Evolutionary conservation across 2,797 vertebrate genomes (phyloP), one percentile per base, ranked within the genome.

Genomic region (Sciurus carolinensis): DNA sequence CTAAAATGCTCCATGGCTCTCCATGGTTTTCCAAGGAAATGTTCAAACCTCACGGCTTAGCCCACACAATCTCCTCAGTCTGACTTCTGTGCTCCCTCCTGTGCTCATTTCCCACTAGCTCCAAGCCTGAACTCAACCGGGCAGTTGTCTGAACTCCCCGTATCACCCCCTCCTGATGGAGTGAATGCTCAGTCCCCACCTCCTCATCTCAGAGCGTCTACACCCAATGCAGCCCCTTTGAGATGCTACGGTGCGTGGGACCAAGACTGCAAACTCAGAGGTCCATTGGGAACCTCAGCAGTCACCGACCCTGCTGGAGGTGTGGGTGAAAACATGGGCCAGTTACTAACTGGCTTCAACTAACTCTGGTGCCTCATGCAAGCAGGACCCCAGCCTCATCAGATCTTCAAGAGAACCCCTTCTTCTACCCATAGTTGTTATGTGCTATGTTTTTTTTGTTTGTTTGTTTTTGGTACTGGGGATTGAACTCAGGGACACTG

Each of bases 241-340:
- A 50, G 44, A 28, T 24, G 12, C 33, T 72, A 71, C 39, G 66
- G 17, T 1, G 4, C 24, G 50, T 26, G n/a, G 39, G 20, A 44
- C 66, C 59, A 47, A 42, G 33, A 17, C 33, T 50, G 66, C 44
- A 71, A 79, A 26, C 42, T 39, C 57, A 39, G 33, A 66, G 15
- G 26, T 11, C 39, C 12, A 6, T 66, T 0, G 1, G 42, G 15
- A 44, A 10, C 7, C 22, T 86, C 9, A 64, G 75, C 20, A 71
- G 14, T 3, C 33, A 69, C 22, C 15, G 75, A 28, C 33, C 4
- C 73, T 30, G 28, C 2, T 1, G 22, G 28, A 7, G 28, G 10
- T 10, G 4, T 1, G 26, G n/a, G 7, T 22, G 18, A 36, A 11
- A 0, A 12, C 33, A 64, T 57, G 7, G 12, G 57, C 12, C 9